Evolutionary conservation across 2,888 invertebrate species (phyloP), one percentile per base, ranked within the genome.

Genomic region (Hemithea aestivaria): DNA sequence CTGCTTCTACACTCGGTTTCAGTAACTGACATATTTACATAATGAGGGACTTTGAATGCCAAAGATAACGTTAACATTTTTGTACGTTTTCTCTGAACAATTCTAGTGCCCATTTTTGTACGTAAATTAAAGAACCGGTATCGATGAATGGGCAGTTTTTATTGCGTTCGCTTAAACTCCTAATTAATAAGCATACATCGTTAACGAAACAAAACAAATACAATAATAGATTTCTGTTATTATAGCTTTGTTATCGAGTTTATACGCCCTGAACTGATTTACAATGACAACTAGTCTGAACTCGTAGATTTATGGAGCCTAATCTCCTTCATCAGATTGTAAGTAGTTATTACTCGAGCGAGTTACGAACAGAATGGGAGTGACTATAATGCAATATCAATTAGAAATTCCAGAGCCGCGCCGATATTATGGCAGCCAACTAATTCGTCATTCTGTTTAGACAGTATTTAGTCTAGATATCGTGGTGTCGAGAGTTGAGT

Each of bases 331-430:
- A 66, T 59, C 62, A 55, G 50, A 61, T 52, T 51, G 56, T 58
- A 62, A 62, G 56, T 53, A 57, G 52, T 58, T 58, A 63, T 66
- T 62, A 62, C 46, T 52, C 42, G 53, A 65, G 63, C 55, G 48
- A 55, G 58, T 50, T 48, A 45, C 46, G 37, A 55, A 53, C 48
- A 49, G 58, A 62, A 61, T 62, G 63, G 66, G 64, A 67, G 66
- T 65, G 65, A 70, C 66, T 65, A 66, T 59, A 66, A 60, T 64
- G 66, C 66, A 60, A 69, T 69, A 72, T 66, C 68, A 71, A 73
- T 74, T 73, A 70, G 65, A 63, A 65, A 75, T 73, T 68, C 69
- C 67, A 56, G 48, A 57, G 53, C 32, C 26, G 36, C 36, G 33
- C 25, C 53, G 55, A 58, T 63, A 62, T 57, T 58, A 59, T 53